phyloP scores from a whole-genome alignment of 2,888 invertebrate genomes.

The Globia sparganii region DNA sequence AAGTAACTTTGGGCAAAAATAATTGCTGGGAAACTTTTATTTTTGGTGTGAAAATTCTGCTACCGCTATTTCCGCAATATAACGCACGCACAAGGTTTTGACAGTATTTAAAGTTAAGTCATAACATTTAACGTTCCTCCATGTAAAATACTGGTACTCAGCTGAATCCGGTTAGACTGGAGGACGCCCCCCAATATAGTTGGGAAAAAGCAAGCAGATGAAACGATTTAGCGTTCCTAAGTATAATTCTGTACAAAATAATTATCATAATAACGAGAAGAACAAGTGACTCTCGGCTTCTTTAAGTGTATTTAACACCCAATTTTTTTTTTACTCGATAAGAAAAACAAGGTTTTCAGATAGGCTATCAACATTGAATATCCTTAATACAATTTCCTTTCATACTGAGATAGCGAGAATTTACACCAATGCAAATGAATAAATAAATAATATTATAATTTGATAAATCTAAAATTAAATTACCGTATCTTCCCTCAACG shows the following conservation, averaged over 20 bases:
- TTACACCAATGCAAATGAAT: background rate
- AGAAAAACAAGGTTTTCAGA: background rate
- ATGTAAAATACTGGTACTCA: background rate
- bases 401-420: background rate
- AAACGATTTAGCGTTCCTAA: background rate
- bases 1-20: background rate
- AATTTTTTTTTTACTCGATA: background rate
- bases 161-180: background rate
- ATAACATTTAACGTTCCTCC: background rate
- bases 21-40: background rate
- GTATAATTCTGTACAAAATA: no score
- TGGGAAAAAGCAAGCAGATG: background rate
- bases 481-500: conserved; percentile 4
- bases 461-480: background rate
- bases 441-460: background rate
- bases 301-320: no score
- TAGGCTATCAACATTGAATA: background rate
- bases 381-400: background rate
- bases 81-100: background rate
- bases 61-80: background rate
- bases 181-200: background rate
- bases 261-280: no score
- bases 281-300: no score
- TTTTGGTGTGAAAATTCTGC: background rate
- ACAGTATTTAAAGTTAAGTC: no score